A percentile compares a stretch with the other conserved stretches of the same genome.
These are phyloP conservation scores for Tiliacea citrago DNA, from an alignment of 2,888 invertebrate genomes.

Conservation along the genomic window DNA sequence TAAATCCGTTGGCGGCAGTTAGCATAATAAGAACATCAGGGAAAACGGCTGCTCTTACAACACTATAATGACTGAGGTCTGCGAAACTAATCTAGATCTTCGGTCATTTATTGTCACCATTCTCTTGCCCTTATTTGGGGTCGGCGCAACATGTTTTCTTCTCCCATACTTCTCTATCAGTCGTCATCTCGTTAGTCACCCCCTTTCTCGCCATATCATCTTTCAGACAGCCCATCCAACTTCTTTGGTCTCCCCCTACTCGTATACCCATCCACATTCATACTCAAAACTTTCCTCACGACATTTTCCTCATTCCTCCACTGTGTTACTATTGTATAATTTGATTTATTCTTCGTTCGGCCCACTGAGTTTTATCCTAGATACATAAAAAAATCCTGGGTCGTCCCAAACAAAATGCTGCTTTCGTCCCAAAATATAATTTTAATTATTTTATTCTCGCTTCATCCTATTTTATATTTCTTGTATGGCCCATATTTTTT, in stretches of 20 bases:
- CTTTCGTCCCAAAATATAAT: too few species aligned
- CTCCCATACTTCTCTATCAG: background rate
- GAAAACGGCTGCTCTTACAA: conserved; percentile 44
- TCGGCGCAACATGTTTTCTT: background rate
- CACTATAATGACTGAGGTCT: conserved; percentile 30
- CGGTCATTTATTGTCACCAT: background rate
- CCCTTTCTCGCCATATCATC: background rate
- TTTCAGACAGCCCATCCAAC: background rate
- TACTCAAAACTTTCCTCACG: background rate
- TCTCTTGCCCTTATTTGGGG: too few species aligned
- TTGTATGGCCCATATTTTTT: too few species aligned
- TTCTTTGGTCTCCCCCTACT: background rate
- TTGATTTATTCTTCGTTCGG: too few species aligned
- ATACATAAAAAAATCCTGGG: too few species aligned
- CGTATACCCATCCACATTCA: too few species aligned
- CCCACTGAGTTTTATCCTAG: too few species aligned
- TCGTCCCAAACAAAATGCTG: too few species aligned
- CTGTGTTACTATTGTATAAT: background rate
- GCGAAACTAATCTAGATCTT: conserved; percentile 30
- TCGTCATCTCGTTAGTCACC: background rate
- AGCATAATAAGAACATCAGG: conserved; percentile 64
- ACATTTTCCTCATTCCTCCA: background rate
- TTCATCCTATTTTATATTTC: too few species aligned
- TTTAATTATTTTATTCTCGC: too few species aligned
- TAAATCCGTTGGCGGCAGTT: conserved; percentile 63